Evolutionary conservation across 1,140 invertebrate genomes (phyloP), one percentile per base, ranked within the genome.

Genomic region (Luehdorfia chinensis): DNA sequence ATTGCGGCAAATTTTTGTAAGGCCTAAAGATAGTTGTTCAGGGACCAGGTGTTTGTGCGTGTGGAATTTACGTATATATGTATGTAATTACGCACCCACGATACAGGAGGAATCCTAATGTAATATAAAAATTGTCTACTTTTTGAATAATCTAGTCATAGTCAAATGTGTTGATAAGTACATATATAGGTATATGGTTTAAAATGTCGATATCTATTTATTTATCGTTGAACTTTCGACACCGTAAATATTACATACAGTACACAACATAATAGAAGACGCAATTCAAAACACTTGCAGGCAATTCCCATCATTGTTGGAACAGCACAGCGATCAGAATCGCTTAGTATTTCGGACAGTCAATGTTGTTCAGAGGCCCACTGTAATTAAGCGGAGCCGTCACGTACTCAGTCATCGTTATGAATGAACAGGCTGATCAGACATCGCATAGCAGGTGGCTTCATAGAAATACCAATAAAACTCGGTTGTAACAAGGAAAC

Each of bases 391-490:
- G 55, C 51, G 46, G 48, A 47, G 44, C 55, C 45, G 58, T 77
- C 74, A 77, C 74, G 74, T 77, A 75, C 65, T 33, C 18, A 47
- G 52, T 49, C 55, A 50, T 61, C 50, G 69, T 78, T 75, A 75
- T 75, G 75, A 75, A 79, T 75, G 75, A 74, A 76, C 61, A 32
- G 46, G 6, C 28, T 50, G 56, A 76, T 75, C 72, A 64, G 37
- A 34, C 64, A 78, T 78, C 75, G 55, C 68, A 47, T 59, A 50
- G 68, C 72, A 78, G 70, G 73, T 78, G 66, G 66, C 56, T 71
- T 64, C 54, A 59, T 61, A 59, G 63, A 64, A 67, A 59, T 44
- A 54, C 61, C 62, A 57, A 64, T 65, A 68, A 64, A 68, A 41
- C 52, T 55, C 48, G 23, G 14, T 39, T 46, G 31, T 27, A 45